Base-by-base conservation (phyloP, 1,140 invertebrate genomes). In the Plectrocnemia conspersa region DNA sequence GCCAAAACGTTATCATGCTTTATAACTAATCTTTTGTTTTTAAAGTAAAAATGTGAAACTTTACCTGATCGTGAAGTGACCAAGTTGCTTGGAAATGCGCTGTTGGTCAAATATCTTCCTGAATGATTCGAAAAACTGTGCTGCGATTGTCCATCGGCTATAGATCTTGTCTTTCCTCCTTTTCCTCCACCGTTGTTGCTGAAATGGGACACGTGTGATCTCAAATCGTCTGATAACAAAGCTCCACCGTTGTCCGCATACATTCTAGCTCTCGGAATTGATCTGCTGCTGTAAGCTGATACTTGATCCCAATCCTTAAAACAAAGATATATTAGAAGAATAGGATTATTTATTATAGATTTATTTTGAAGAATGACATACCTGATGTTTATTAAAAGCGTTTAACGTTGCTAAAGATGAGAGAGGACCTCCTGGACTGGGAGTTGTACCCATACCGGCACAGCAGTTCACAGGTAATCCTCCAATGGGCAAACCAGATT, bases 241-340 rank as follows among this genome's bases (percentile, higher is more conserved):
- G 76, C 61, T 68, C 65, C 77, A 79, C 82, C 77, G 66, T 84
- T 77, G 68, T 86, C 78, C 49, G 86, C 77, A 73, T 88, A 88
- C 72, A 92, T 86, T 62, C 88, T 72, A 1, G 87, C 85, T 49
- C 91, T 73, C n/a, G 89, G 89, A 67, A 92, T 90, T 54, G 88
- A 92, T 63, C 91, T 77, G 52, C 87, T 86, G 67, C 91, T 93
- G 70, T 94, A 93, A 13, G 88, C 88, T 1, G 91, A 94, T 11
- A 93, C 83, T 71, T 93, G 91, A 73, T 96, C 92, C 91, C 91
- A 94, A 70, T 96, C 91, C 77, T 82, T 23, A 10, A 63, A 54
- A 54, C 56, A 63, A 47, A 77, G 50, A 77, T 71, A n/a, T 27
- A n/a, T n/a, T n/a, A n/a, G n/a, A 52, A 27, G 54, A 62, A 56